Evolutionary conservation across 2,888 invertebrate species (phyloP).

Genomic region (Peribatodes rhomboidaria): DNA sequence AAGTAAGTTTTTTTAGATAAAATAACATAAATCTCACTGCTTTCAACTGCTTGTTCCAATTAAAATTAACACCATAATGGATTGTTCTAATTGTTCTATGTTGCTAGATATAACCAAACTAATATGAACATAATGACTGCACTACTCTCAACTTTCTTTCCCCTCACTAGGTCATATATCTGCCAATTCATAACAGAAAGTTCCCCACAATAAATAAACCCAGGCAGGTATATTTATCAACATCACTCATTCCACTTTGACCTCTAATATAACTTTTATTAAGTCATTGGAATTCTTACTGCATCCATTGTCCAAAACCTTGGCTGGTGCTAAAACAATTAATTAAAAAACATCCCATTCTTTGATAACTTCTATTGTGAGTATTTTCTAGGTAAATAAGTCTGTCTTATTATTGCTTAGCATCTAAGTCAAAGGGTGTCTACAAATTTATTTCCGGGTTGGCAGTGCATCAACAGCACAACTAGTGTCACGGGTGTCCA

Average conservation of each 20-base stretch:
- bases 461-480: no score
- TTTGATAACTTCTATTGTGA: background rate
- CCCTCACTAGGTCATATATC: slow-evolving; percentile 3
- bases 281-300: slow-evolving; percentile 3
- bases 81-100: background rate
- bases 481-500: no score
- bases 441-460: no score
- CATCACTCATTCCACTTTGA: slow-evolving; percentile 5
- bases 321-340: background rate
- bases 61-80: background rate
- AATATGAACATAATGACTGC: background rate
- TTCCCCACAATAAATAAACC: background rate
- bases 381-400: no score
- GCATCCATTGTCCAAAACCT: background rate
- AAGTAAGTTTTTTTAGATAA: no score
- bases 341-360: background rate
- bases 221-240: background rate
- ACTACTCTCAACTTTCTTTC: background rate
- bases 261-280: background rate
- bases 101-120: background rate
- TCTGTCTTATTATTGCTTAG: no score
- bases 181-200: background rate
- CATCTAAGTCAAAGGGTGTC: no score
- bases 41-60: no score
- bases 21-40: no score